Base-by-base conservation (phyloP, 2,888 invertebrate genomes). In the Trisateles emortualis region DNA sequence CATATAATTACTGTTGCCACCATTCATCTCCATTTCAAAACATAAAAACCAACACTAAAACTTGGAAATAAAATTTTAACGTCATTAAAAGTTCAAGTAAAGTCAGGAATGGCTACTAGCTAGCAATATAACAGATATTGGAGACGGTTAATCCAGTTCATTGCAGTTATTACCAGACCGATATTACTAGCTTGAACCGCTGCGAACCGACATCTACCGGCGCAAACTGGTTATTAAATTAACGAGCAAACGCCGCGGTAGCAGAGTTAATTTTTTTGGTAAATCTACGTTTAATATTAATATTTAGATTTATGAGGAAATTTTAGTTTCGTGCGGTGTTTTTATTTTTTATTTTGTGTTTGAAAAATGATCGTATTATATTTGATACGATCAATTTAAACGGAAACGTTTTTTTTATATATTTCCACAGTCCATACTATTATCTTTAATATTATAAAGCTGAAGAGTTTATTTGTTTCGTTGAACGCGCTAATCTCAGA, bases 151-250 rank as follows among this genome's bases (percentile, higher is more conserved):
- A 68, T 68, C 72, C 54, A 48, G 64, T 71, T 64, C 64, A 68
- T 57, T 68, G 68, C 64, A 16, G 64, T 64, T 68, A 71, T 68
- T 71, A 68, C 72, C 50, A 60, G 57, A 43, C 59, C 48, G 50
- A 68, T 60, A 71, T 68, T 71, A 64, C 68, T 48, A 52, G 38
- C 44, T 51, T 24, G 35, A 64, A 68, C 51, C 19, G 19, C 19
- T 5, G 19, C 19, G 19, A 19, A 19, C 19, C 19, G 5, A 5
- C 19, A 19, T 5, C 2, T 3, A 19, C 19, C 49, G 30, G 50
- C 24, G 59, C 54, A 26, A 63, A 64, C 64, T 50, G 54, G 72
- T 50, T 68, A 71, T 71, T 60, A 55, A 60, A 68, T 68, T 71
- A 68, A 54, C 57, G 52, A 64, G 14, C 53, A 36, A 41, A 44